phyloP scores from a whole-genome alignment of 1,140 invertebrate genomes.

The Brachionus plicatilis region DNA sequence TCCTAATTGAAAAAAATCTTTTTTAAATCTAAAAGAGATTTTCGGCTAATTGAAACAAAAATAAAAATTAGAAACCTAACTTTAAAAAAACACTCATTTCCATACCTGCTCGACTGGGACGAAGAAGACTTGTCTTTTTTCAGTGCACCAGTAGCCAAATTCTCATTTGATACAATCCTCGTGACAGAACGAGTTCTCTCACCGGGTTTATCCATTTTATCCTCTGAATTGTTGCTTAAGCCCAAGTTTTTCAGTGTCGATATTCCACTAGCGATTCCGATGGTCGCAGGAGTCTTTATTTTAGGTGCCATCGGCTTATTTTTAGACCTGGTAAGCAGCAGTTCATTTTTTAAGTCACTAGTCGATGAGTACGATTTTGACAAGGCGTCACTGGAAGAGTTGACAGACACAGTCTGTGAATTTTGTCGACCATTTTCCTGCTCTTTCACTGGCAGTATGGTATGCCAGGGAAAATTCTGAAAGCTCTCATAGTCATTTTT shows the following conservation, averaged over 20 bases:
- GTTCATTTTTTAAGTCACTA: neutral
- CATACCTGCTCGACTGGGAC: neutral
- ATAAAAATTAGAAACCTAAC: neutral
- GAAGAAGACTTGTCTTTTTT: neutral
- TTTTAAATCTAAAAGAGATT: neutral
- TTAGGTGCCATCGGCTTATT: constrained; percentile 30
- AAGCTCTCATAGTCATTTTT: neutral
- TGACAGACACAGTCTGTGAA: neutral
- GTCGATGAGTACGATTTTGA: neutral
- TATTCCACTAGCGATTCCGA: neutral
- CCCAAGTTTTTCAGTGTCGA: neutral
- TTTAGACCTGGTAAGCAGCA: neutral
- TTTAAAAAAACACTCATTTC: neutral
- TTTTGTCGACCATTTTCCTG: neutral
- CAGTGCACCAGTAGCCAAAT: neutral
- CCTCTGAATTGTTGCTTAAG: neutral
- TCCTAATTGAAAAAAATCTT: constrained; percentile 13
- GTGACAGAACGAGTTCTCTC: neutral
- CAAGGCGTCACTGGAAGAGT: neutral
- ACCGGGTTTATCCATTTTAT: neutral
- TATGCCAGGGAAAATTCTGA: constrained; percentile 39
- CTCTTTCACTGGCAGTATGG: constrained; percentile 11
- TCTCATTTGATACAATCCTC: neutral
- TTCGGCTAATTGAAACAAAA: neutral
- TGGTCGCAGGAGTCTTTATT: constrained; percentile 5